Conservation (phyloP, 1,140 invertebrate species). For the Achatina immaculata region DNA sequence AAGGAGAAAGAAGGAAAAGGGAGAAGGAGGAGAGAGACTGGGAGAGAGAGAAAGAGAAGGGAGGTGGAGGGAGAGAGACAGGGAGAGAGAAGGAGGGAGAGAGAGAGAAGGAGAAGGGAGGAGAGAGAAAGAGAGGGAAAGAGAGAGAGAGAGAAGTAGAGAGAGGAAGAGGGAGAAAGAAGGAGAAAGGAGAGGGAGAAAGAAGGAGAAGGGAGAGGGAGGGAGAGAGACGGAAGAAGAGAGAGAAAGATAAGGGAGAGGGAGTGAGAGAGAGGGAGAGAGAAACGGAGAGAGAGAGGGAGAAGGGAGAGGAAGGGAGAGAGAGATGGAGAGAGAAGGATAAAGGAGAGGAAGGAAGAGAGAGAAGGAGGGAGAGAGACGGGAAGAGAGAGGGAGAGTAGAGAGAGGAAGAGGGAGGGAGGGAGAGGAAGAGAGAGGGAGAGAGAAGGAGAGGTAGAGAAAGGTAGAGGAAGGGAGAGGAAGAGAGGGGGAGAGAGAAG, state of each 20-base stretch:
- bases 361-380: not conserved
- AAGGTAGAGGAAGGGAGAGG: not conserved
- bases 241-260: too few relatives aligned
- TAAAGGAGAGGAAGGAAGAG: not conserved
- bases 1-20: conserved; percentile 3
- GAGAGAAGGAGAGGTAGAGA: not conserved
- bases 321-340: not conserved
- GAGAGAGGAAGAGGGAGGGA: not conserved
- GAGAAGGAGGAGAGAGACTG: not conserved
- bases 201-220: not conserved
- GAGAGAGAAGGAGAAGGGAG: not conserved
- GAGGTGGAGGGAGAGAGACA: too few relatives aligned
- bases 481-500: not conserved
- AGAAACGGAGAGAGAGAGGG: not conserved
- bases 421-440: not conserved
- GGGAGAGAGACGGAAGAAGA: not conserved
- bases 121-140: not conserved
- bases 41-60: too few relatives aligned
- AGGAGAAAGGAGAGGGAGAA: not conserved
- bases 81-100: too few relatives aligned
- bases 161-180: too few relatives aligned
- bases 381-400: not conserved
- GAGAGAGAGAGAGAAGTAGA: conserved; percentile 1
- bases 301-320: not conserved
- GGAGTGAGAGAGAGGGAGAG: not conserved